phyloP scores from a whole-genome alignment of 1,140 invertebrate species.

The Bradynema listronoti region DNA sequence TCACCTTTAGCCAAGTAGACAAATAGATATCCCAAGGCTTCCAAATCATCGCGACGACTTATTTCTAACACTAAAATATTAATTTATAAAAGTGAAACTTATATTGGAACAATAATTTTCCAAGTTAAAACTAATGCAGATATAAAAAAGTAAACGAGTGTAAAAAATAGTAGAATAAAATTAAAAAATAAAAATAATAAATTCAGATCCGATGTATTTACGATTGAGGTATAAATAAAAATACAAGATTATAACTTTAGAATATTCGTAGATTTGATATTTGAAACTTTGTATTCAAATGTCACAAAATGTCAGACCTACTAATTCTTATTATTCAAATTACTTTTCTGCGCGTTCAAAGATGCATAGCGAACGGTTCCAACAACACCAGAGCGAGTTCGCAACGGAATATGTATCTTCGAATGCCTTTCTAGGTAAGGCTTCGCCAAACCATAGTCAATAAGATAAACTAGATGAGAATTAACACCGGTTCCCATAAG shows the following conservation, averaged over 20 bases:
- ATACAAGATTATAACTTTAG: too few relatives aligned
- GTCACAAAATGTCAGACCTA: background rate
- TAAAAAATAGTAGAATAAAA: background rate
- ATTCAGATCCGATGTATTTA: too few relatives aligned
- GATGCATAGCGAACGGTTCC: constrained; percentile 62
- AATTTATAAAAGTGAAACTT: background rate
- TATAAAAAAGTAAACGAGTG: background rate
- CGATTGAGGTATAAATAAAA: too few relatives aligned
- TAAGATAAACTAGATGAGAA: constrained; percentile 86
- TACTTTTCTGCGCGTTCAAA: constrained; percentile 62
- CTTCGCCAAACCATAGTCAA: constrained; percentile 92
- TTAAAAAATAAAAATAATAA: too few relatives aligned
- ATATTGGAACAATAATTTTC: background rate
- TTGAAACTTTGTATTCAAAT: background rate
- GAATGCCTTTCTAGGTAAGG: constrained; percentile 81
- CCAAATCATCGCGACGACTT: background rate
- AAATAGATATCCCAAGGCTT: background rate
- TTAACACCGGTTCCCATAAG: constrained; percentile 73
- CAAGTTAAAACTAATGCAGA: background rate
- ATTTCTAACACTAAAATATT: background rate
- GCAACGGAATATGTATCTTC: constrained; percentile 78
- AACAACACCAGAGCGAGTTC: constrained; percentile 67
- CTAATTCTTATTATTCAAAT: background rate
- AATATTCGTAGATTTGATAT: background rate
- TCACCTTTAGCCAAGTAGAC: background rate